A percentile compares a stretch with the other conserved stretches of the same genome.
Evolutionary conservation across 2,797 vertebrate genomes (phyloP).

Genomic region (Muscicapa striata): DNA sequence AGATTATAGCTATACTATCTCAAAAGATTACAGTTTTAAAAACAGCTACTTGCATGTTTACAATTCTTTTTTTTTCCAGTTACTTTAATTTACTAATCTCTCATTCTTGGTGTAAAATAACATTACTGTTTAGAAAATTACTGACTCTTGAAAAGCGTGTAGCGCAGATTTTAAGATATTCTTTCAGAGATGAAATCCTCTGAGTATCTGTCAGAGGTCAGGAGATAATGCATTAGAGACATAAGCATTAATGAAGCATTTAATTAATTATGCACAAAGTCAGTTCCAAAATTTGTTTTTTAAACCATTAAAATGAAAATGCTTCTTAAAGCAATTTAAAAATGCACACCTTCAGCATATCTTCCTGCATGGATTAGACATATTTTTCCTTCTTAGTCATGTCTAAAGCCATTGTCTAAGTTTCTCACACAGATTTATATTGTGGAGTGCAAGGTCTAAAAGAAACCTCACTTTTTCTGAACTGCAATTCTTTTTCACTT

Average conservation of each 20-base stretch:
- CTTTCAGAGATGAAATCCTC: slow-evolving; percentile 12
- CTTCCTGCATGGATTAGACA: not conserved
- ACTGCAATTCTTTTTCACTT: not conserved
- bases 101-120: slow-evolving; percentile 23
- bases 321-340: not conserved
- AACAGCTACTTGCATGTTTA: not conserved
- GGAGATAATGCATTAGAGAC: slow-evolving; percentile 7
- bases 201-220: slow-evolving; percentile 13
- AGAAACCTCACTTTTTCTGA: not conserved
- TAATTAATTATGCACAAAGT: not conserved
- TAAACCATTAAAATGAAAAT: slow-evolving; percentile 24
- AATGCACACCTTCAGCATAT: not conserved
- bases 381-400: not conserved
- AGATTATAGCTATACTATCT: not conserved
- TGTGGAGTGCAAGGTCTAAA: not conserved
- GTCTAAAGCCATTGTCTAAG: not conserved
- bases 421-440: not conserved
- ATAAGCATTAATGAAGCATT: not conserved
- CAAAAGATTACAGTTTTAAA: not conserved
- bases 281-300: not conserved
- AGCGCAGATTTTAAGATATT: not conserved
- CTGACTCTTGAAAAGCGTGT: not conserved
- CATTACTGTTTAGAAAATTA: slow-evolving; percentile 39
- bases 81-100: slow-evolving; percentile 1
- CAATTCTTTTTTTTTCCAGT: not conserved